Percentiles rank a stretch among this genome's conserved stretches.
phyloP scores from a whole-genome alignment of 2,888 invertebrate species.

The Ormyrus rosae region DNA sequence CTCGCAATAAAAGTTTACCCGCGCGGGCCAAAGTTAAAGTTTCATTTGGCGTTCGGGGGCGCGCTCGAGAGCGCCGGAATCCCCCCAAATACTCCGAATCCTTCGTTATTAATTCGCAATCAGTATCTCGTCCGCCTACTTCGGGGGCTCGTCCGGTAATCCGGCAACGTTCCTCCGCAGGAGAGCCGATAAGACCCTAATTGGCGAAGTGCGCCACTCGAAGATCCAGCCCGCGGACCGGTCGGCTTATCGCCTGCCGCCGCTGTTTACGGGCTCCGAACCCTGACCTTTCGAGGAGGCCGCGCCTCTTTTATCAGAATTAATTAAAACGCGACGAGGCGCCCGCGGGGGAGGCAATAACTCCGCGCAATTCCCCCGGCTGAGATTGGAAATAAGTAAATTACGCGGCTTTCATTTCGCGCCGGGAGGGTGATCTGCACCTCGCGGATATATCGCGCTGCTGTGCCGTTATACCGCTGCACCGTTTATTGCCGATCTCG shows the following conservation, averaged over 20 bases:
- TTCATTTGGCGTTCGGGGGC: too few species aligned
- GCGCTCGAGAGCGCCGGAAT: too few species aligned
- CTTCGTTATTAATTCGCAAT: slow-evolving; percentile 9
- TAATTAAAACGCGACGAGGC: slow-evolving; percentile 37
- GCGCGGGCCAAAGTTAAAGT: too few species aligned
- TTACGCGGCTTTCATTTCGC: slow-evolving; percentile 40
- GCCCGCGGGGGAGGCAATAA: slow-evolving; percentile 38
- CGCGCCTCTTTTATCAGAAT: slow-evolving; percentile 31
- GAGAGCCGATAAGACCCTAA: slow-evolving; percentile 35
- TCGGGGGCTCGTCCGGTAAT: neutral
- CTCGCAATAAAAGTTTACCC: too few species aligned
- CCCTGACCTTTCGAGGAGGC: neutral
- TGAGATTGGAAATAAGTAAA: slow-evolving; percentile 50
- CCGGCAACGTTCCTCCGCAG: neutral
- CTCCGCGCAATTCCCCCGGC: slow-evolving; percentile 44
- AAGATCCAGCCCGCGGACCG: slow-evolving; percentile 21
- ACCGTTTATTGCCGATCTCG: too few species aligned
- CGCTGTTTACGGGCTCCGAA: slow-evolving; percentile 26
- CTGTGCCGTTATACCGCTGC: too few species aligned
- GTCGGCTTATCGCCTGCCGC: slow-evolving; percentile 31
- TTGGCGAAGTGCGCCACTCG: slow-evolving; percentile 33
- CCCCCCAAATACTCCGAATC: neutral
- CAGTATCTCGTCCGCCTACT: neutral
- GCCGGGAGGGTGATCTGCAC: neutral
- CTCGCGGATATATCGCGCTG: too few species aligned